These are phyloP conservation scores for Trachelus iudaicus DNA, from an alignment of 2,888 invertebrate genomes.

Conservation along the genomic window DNA sequence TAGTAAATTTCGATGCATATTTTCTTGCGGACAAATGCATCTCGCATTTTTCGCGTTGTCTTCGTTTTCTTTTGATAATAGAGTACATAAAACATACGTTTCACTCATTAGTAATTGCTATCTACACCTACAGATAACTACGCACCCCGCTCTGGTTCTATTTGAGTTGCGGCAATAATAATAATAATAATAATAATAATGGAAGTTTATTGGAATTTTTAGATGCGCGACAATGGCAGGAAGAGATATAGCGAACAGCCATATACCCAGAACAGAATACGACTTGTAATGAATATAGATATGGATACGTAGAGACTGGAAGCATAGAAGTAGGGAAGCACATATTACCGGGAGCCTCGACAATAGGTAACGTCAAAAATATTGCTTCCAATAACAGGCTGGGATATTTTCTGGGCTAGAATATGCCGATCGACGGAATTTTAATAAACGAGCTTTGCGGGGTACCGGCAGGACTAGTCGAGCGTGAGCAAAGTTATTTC, in stretches of 20 bases:
- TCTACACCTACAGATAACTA: background rate
- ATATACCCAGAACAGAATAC: background rate
- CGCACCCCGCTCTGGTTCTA: background rate
- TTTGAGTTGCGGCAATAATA: background rate
- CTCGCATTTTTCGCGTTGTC: background rate
- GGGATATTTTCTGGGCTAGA: background rate
- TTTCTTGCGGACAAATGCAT: too few species aligned
- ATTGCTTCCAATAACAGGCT: conserved; percentile 37
- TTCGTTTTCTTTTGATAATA: too few species aligned
- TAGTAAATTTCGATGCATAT: too few species aligned
- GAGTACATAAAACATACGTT: background rate
- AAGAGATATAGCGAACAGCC: background rate
- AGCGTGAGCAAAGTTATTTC: conserved; percentile 10
- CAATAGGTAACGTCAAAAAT: conserved; percentile 35
- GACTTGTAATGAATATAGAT: conserved; percentile 1
- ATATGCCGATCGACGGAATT: conserved; percentile 25
- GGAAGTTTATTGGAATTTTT: conserved; percentile 34
- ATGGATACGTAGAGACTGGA: background rate
- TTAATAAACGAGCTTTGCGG: conserved; percentile 33
- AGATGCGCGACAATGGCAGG: background rate
- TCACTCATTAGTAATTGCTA: background rate
- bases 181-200: conserved; percentile 26
- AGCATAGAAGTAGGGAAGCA: background rate
- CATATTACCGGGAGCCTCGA: conserved; percentile 21
- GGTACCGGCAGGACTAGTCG: background rate